Evolutionary conservation across 2,797 vertebrate genomes (phyloP), one percentile per base, ranked within the genome.

Genomic region (Rhinophrynus dorsalis): DNA sequence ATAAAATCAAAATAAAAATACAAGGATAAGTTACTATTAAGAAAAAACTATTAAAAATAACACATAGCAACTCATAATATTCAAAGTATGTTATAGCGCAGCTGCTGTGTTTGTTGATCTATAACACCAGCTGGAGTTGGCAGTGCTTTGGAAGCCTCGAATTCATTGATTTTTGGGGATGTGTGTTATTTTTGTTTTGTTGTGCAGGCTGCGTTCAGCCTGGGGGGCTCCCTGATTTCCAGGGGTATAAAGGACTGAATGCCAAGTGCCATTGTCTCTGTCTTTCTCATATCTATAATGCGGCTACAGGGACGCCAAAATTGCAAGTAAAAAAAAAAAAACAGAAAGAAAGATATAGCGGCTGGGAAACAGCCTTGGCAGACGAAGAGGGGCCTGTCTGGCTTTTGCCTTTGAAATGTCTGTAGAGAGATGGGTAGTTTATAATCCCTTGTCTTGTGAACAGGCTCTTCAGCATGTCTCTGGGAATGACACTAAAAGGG

Each of bases 371-470:
- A n/a, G 26, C 13, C 33, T 58, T 72, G 61, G 45, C 44, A 59
- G 54, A 20, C 6, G 5, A n/a, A 4, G 21, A 27, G 20, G 18
- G 27, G 15, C 3, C 9, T 65, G 45, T 33, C 38, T 58, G 56
- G 17, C 17, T 40, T 57, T 57, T 45, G 27, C 12, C 30, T 64
- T 72, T 72, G 69, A 65, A 72, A 66, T 59, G 26, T 72, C 44
- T 44, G 44, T 13, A 33, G 44, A 44, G 35, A 45, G 37, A 69
- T 26, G 35, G 37, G 68, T 29, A 65, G 52, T 52, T 59, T 57
- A 59, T 65, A 72, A 72, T 65, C 68, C 52, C 44, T 29, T 20
- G 58, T n/a, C 45, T 30, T 33, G 68, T 24, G 33, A 72, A 33
- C 59, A 56, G 27, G 58, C 37, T 55, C 32, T 63, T 71, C 51